Base-by-base conservation (phyloP, 37 sponge, comb jelly and placozoan species). In the Hexactinellida sp. region DNA sequence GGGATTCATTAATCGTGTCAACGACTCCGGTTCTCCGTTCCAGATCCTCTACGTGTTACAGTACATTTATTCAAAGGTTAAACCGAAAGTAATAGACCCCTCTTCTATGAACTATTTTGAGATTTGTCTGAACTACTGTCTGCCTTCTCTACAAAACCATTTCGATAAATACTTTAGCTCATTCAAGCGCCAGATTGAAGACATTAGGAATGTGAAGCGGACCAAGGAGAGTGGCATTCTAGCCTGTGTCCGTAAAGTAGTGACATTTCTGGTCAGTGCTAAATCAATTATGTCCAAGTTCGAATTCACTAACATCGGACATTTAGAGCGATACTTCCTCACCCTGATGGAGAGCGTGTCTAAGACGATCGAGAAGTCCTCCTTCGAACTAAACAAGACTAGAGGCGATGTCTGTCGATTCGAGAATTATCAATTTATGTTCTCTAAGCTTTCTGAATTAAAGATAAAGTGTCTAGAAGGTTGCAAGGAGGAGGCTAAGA, bases 361-460 rank as follows among this genome's bases (percentile, higher is more conserved):
- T 41, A 82, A 37, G 19, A 71, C 93, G 21, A 89, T 96, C 16
- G 93, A 94, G 55, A 47, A 95, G 13, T 82, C 88, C 0, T 89
- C 97, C 1, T 36, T 34, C 19, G 93, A 91, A 16, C 93, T 94
- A 55, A 86, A 85, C 39, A 94, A 92, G 63, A 92, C 97, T 10
- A 95, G 95, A 25, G 37, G 55, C 13, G 92, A 96, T 90, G 97
- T 96, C 82, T 84, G 94, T 37, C 85, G 83, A 71, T 89, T 96
- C 85, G 97, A 96, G 84, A 96, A 96, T 87, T 96, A 92, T 84
- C 91, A 96, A 51, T 87, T 84, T 0, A 1, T 96, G 19, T 76
- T 90, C 38, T 92, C 88, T 90, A 88, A 89, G 84, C 41, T 82
- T 1, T 37, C 94, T 30, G 86, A 89, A 21, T 52, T 92, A 37